Evolutionary conservation across 37 sponge, comb jelly and placozoan species (phyloP).

Genomic region (Agelas oroides): DNA sequence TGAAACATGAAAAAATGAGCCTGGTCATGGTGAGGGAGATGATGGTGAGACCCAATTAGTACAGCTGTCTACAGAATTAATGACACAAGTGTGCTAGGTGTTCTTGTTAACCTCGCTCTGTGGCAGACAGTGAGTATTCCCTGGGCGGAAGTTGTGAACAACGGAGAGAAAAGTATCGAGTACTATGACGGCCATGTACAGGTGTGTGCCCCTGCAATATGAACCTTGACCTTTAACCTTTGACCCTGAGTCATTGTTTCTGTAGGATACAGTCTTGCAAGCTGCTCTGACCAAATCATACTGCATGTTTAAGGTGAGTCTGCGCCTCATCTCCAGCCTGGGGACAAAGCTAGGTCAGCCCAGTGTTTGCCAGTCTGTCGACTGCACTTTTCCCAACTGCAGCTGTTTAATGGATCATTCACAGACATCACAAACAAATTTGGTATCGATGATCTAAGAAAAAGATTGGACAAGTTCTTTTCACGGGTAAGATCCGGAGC

Average conservation of each 20-base stretch:
- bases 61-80: too few relatives aligned
- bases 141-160: slow-evolving; percentile 49
- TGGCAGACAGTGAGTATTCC: slow-evolving; percentile 78
- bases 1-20: too few relatives aligned
- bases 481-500: slow-evolving; percentile 39
- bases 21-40: too few relatives aligned
- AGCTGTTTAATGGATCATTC: slow-evolving; percentile 81
- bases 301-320: slow-evolving; percentile 74
- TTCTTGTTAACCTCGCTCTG: too few relatives aligned
- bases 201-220: slow-evolving; percentile 15
- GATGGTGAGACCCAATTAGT: too few relatives aligned
- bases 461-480: slow-evolving; percentile 68
- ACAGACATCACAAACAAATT: slow-evolving; percentile 1
- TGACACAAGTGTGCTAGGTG: too few relatives aligned
- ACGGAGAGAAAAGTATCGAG: slow-evolving; percentile 64
- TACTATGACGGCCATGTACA: slow-evolving; percentile 67
- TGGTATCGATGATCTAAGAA: slow-evolving; percentile 63
- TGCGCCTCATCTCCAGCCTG: too few relatives aligned
- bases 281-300: slow-evolving; percentile 61
- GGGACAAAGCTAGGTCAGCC: too few relatives aligned
- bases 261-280: slow-evolving; percentile 71
- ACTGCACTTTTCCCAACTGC: not conserved
- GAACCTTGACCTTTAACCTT: too few relatives aligned
- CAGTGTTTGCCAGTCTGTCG: too few relatives aligned
- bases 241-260: not conserved